phyloP scores from a whole-genome alignment of 1,140 invertebrate genomes.

The Heliconius congener region DNA sequence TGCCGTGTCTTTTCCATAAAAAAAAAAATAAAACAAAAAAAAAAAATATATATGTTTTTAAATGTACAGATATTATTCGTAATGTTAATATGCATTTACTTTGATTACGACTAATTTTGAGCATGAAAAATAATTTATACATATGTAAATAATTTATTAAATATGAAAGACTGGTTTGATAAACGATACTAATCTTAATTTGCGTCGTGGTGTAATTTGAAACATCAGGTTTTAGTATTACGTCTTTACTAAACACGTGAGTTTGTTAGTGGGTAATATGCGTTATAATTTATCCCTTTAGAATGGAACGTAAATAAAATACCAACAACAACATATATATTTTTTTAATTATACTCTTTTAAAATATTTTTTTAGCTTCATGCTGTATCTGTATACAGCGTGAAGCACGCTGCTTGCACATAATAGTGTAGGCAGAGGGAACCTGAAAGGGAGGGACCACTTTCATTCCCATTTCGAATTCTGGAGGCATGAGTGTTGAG shows the following conservation, averaged over 20 bases:
- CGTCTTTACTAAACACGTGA: slow-evolving; percentile 5
- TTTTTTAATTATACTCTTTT: no score
- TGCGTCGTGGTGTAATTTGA: slow-evolving; percentile 1
- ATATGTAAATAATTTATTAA: neutral
- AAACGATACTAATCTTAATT: slow-evolving; percentile 11
- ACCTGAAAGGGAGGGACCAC: no score
- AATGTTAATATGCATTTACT: neutral
- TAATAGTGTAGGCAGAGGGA: no score
- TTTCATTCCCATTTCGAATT: no score
- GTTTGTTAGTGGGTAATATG: slow-evolving; percentile 21
- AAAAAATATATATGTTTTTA: neutral
- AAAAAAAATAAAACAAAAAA: no score
- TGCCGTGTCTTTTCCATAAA: no score
- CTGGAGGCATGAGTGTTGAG: no score
- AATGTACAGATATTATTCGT: neutral
- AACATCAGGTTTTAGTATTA: slow-evolving; percentile 15
- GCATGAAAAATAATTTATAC: neutral
- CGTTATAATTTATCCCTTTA: neutral
- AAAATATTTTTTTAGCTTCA: no score
- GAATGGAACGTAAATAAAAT: slow-evolving; percentile 3
- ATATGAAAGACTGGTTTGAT: slow-evolving; percentile 14
- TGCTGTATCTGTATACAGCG: no score
- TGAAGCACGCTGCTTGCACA: no score
- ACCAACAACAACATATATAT: no score
- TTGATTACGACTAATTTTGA: neutral